Evolutionary conservation across 2,797 vertebrate species (phyloP).

Genomic region (Craterocephalus amniculus): DNA sequence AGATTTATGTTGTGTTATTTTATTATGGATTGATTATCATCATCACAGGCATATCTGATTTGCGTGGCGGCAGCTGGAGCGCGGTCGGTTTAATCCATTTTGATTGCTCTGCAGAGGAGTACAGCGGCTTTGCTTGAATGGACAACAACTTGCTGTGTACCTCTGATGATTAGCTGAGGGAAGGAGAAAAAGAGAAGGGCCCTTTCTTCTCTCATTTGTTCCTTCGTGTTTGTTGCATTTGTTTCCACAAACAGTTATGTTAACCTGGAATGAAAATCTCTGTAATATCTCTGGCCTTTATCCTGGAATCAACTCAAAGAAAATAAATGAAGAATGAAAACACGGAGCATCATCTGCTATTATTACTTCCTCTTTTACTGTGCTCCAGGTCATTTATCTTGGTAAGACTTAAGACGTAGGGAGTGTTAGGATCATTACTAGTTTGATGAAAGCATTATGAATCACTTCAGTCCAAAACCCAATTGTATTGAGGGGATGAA

Average conservation of each 20-base stretch:
- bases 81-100: constrained; percentile 81
- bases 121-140: constrained; percentile 68
- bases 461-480: constrained; percentile 41
- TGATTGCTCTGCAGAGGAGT: constrained; percentile 81
- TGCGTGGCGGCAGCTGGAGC: constrained; percentile 73
- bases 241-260: constrained; percentile 21
- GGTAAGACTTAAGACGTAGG: constrained; percentile 32
- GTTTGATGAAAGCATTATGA: constrained; percentile 58
- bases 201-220: constrained; percentile 32
- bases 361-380: constrained; percentile 28
- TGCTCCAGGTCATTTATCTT: constrained; percentile 43
- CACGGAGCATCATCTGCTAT: constrained; percentile 10
- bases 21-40: constrained; percentile 85
- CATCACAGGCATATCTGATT: constrained; percentile 80
- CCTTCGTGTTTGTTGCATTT: constrained; percentile 11
- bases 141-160: constrained; percentile 62
- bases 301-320: not conserved
- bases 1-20: constrained; percentile 84
- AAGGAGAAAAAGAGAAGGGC: constrained; percentile 30
- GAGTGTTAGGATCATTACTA: constrained; percentile 51
- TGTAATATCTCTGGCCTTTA: constrained; percentile 13
- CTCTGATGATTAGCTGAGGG: constrained; percentile 63
- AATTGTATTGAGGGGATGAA: constrained; percentile 36
- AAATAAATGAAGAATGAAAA: constrained; percentile 16
- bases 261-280: constrained; percentile 8